These are phyloP conservation scores for Podargus strigoides DNA, from an alignment of 2,797 vertebrate species.

Conservation along the genomic window DNA sequence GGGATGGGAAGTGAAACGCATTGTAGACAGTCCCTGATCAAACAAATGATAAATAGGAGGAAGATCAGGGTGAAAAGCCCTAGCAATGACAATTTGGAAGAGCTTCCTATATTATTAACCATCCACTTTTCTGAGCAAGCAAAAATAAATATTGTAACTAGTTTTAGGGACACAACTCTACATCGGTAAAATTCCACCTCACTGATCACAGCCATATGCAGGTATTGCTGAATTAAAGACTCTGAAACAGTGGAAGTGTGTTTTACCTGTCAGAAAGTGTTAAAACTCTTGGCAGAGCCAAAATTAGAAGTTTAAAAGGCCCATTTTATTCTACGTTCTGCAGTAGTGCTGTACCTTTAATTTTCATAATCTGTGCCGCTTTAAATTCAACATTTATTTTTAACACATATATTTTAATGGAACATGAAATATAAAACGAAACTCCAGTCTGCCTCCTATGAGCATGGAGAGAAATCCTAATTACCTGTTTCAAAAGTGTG, in stretches of 20 bases:
- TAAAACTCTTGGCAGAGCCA: slow-evolving; percentile 1
- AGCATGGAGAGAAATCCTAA: slow-evolving; percentile 79
- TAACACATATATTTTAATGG: slow-evolving; percentile 80
- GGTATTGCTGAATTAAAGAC: slow-evolving; percentile 44
- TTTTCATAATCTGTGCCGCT: slow-evolving; percentile 67
- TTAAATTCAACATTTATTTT: slow-evolving; percentile 77
- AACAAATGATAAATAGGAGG: background rate
- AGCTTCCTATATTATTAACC: background rate
- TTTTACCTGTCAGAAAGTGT: slow-evolving; percentile 34
- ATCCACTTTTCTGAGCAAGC: background rate
- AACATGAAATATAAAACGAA: slow-evolving; percentile 79
- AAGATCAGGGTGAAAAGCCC: background rate
- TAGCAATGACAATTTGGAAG: background rate
- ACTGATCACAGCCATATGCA: slow-evolving; percentile 3
- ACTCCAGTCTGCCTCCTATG: slow-evolving; percentile 72
- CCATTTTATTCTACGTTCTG: background rate
- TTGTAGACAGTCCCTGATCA: background rate
- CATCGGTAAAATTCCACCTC: background rate
- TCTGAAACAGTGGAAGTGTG: slow-evolving; percentile 26
- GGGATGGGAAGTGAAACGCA: background rate
- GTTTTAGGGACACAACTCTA: background rate
- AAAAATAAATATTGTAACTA: background rate
- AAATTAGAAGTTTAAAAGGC: slow-evolving; percentile 41
- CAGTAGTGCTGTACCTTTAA: slow-evolving; percentile 61
- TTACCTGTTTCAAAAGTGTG: slow-evolving; percentile 81